A percentile compares a stretch with the other conserved stretches of the same genome.
phyloP scores from a whole-genome alignment of 2,888 invertebrate species.

The Meloe dianella region DNA sequence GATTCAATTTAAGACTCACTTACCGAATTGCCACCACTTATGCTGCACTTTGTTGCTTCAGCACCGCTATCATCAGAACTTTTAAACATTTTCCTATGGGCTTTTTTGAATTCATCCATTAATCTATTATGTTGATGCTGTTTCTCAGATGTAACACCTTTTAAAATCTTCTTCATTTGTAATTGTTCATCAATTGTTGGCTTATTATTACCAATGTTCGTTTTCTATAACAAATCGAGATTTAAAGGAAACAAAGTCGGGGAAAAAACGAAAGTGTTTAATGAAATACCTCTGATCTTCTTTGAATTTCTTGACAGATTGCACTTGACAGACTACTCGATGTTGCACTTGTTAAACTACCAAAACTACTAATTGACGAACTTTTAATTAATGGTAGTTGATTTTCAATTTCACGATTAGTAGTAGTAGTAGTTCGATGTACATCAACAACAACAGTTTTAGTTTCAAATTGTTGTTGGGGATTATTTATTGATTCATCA shows the following conservation, averaged over 20 bases:
- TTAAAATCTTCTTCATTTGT: constrained; percentile 58
- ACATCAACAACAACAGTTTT: constrained; percentile 80
- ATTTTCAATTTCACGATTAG: constrained; percentile 47
- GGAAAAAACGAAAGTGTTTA: no score
- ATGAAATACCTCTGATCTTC: constrained; percentile 68
- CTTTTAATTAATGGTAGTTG: constrained; percentile 53
- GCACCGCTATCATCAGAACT: constrained; percentile 40
- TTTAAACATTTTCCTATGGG: constrained; percentile 86
- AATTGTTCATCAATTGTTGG: constrained; percentile 56
- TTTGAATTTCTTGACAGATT: constrained; percentile 72
- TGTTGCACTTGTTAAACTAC: constrained; percentile 53
- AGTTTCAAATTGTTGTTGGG: constrained; percentile 57
- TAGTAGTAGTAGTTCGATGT: constrained; percentile 63
- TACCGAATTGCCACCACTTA: not conserved
- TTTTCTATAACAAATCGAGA: constrained; percentile 44
- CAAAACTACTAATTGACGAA: constrained; percentile 54
- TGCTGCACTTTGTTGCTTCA: constrained; percentile 9
- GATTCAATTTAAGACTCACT: not conserved
- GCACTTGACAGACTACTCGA: constrained; percentile 70
- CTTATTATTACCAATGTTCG: constrained; percentile 44
- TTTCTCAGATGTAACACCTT: constrained; percentile 66
- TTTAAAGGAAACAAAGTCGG: not conserved
- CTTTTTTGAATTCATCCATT: constrained; percentile 90
- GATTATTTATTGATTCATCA: constrained; percentile 52
- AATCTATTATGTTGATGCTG: constrained; percentile 75